phyloP scores from a whole-genome alignment of 1,140 invertebrate species.

The Zaprionus vittiger region DNA sequence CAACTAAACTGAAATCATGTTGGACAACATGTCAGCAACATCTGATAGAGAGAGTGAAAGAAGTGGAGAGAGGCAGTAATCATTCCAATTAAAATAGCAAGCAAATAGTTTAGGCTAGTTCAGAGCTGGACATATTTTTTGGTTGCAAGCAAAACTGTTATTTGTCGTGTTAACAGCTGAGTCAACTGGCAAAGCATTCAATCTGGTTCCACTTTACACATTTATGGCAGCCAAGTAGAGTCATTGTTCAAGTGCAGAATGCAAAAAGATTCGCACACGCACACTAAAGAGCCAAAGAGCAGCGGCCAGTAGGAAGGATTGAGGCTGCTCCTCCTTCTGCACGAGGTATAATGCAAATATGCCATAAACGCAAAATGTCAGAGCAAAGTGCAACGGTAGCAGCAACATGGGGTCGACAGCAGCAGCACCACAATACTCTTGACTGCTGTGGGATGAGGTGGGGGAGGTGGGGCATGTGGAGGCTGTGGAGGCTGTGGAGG shows the following conservation, averaged over 20 bases:
- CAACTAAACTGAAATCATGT: too few species aligned
- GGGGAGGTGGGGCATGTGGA: neutral
- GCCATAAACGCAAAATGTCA: slow-evolving; percentile 80
- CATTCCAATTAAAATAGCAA: neutral
- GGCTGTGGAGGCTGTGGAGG: neutral
- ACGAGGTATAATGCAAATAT: slow-evolving; percentile 76
- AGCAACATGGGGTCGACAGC: slow-evolving; percentile 25
- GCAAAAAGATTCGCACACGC: slow-evolving; percentile 23
- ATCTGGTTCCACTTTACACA: slow-evolving; percentile 30
- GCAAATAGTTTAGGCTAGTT: slow-evolving; percentile 58
- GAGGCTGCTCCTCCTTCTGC: neutral
- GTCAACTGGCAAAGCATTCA: slow-evolving; percentile 34
- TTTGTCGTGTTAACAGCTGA: slow-evolving; percentile 72
- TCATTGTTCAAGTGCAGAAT: slow-evolving; percentile 68
- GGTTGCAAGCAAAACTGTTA: slow-evolving; percentile 57
- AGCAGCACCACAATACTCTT: slow-evolving; percentile 8
- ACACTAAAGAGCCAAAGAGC: slow-evolving; percentile 18
- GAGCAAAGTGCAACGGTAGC: slow-evolving; percentile 67
- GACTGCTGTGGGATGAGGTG: too few species aligned
- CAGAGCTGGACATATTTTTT: slow-evolving; percentile 60
- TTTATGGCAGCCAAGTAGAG: slow-evolving; percentile 7
- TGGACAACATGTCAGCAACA: too few species aligned
- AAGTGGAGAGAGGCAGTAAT: neutral
- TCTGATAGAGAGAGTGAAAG: neutral
- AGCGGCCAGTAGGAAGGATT: slow-evolving; percentile 37